Conservation (phyloP, 2,888 invertebrate species). For the Nephrotoma appendiculata region DNA sequence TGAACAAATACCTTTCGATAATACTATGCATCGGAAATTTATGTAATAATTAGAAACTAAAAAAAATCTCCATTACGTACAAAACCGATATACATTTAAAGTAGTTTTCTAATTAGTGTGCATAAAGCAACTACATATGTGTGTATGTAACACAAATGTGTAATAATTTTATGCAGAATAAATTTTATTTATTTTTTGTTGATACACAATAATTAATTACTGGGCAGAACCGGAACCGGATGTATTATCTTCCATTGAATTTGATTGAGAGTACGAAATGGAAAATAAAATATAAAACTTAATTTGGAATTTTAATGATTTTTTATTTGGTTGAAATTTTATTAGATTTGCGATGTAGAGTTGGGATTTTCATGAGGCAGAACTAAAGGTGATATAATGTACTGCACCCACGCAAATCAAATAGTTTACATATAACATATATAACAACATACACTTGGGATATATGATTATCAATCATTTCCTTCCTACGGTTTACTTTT, state of each 20-base stretch:
- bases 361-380: background rate
- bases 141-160: background rate
- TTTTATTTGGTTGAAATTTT: background rate
- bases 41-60: too few species aligned
- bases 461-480: background rate
- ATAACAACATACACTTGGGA: too few species aligned
- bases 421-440: background rate
- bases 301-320: background rate
- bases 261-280: background rate
- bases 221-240: constrained; percentile 36
- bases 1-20: too few species aligned
- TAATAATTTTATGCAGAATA: background rate
- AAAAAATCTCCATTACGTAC: too few species aligned
- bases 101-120: too few species aligned
- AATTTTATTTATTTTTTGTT: background rate
- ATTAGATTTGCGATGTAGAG: background rate
- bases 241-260: constrained; percentile 24
- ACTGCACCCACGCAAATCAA: background rate
- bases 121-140: too few species aligned
- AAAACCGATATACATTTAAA: too few species aligned
- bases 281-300: background rate
- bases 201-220: constrained; percentile 11
- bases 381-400: background rate
- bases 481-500: background rate
- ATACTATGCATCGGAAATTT: too few species aligned